Evolutionary conservation across 2,113 vertebrate genomes (phyloP), one percentile per base, ranked within the genome.

Genomic region (Nanorana parkeri): DNA sequence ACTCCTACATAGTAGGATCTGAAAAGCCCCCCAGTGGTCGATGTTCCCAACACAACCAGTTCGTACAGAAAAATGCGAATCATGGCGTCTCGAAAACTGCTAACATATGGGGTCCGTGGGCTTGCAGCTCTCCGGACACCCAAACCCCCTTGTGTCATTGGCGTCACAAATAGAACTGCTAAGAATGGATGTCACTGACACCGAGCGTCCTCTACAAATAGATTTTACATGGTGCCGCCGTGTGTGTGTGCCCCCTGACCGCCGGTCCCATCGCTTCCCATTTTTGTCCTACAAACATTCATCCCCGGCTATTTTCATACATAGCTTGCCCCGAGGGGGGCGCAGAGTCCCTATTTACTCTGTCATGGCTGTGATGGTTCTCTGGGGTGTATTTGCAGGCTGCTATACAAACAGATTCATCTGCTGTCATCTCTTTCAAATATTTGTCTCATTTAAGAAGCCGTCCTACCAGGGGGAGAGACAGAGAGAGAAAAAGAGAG

Each of bases 41-140:
- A 58, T 47, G 41, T 20, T 41, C 69, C 69, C 29, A 21, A 71
- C 67, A 78, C 73, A 75, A 75, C 72, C 82, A 79, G 79, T 83
- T 77, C 75, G 66, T 84, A 83, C 80, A 85, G n/a, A n/a, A 78
- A 85, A 78, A 73, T n/a, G 71, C 52, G n/a, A 78, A 71, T 32
- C 29, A 80, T 56, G 60, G 55, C 60, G 20, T 56, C 81, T 80
- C 55, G 76, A 20, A 52, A 74, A 84, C 73, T 77, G 72, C 72
- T 61, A 75, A 64, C 75, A 77, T 54, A 77, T 61, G 58, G 10
- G 58, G 21, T 13, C 58, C 7, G 10, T 13, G 1, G 10, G 8
- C 41, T 47, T 47, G 10, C 11, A 10, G 5, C 41, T 47, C 8
- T 47, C 10, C 13, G 41, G 41, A 47, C 41, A 13, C 13, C 13